Percentiles rank a stretch among this genome's conserved stretches.
Conservation (phyloP, 2,888 invertebrate species). For the Sisyra nigra region DNA sequence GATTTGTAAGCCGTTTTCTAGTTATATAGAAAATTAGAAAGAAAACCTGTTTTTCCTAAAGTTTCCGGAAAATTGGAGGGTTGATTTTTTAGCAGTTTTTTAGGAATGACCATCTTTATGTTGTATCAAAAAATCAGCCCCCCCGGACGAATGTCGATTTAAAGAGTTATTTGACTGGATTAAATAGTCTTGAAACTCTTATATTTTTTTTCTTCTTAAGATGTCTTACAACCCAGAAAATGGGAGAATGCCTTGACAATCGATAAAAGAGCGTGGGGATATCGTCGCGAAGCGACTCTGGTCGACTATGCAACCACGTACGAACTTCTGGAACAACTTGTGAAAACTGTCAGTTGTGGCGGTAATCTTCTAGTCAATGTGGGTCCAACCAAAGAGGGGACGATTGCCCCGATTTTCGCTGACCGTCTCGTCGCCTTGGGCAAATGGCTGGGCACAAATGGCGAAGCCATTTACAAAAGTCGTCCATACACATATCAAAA, state of each 20-base stretch:
- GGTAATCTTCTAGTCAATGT: slow-evolving; percentile 71
- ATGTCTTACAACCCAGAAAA: slow-evolving; percentile 48
- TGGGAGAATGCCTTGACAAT: slow-evolving; percentile 89
- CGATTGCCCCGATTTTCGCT: slow-evolving; percentile 71
- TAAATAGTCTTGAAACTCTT: too few species aligned
- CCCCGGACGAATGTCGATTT: too few species aligned
- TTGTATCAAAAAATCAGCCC: too few species aligned
- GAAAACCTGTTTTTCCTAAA: too few species aligned
- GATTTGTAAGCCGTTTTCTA: too few species aligned
- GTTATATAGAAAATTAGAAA: too few species aligned
- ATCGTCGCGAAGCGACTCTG: slow-evolving; percentile 46
- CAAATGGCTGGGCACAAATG: slow-evolving; percentile 66
- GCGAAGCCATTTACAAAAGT: slow-evolving; percentile 69
- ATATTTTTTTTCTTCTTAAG: slow-evolving; percentile 20
- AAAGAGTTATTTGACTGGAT: too few species aligned
- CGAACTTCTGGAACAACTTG: slow-evolving; percentile 48
- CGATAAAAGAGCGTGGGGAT: slow-evolving; percentile 71
- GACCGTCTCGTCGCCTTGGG: slow-evolving; percentile 68
- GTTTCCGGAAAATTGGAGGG: too few species aligned
- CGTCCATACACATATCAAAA: slow-evolving; percentile 71
- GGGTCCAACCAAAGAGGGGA: slow-evolving; percentile 80
- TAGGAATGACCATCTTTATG: too few species aligned
- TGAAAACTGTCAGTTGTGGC: slow-evolving; percentile 60
- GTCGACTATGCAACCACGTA: slow-evolving; percentile 43
- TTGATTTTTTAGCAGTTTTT: too few species aligned